Conservation (phyloP, 2,797 vertebrate genomes). For the Chrysocyon brachyurus region DNA sequence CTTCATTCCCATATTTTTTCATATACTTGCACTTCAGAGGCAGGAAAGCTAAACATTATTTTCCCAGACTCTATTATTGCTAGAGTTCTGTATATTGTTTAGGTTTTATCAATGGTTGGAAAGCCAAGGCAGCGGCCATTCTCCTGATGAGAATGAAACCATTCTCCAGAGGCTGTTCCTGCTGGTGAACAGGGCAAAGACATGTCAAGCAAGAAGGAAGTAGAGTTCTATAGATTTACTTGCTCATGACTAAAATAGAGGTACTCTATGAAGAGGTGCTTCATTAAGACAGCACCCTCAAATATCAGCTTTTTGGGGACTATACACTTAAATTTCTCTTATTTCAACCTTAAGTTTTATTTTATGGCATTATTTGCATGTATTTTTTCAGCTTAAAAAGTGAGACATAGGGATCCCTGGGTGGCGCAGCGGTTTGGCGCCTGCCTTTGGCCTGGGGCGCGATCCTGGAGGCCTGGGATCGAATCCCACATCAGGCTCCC, state of each 20-base stretch:
- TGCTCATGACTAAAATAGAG: neutral
- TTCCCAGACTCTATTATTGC: neutral
- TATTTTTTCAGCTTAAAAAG: slow-evolving; percentile 31
- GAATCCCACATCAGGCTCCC: too few relatives aligned
- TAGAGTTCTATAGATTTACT: neutral
- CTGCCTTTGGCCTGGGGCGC: too few relatives aligned
- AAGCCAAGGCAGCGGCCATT: neutral
- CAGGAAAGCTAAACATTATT: neutral
- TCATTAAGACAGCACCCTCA: neutral
- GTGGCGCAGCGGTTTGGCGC: too few relatives aligned
- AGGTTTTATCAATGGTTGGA: neutral
- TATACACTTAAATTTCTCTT: neutral
- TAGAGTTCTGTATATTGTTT: neutral
- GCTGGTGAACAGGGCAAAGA: neutral
- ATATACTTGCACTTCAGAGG: neutral
- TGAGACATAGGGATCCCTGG: neutral
- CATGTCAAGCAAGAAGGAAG: neutral
- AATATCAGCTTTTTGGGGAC: neutral
- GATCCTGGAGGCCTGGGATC: too few relatives aligned
- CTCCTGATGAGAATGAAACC: neutral
- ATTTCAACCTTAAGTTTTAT: slow-evolving; percentile 20
- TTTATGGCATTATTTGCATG: neutral
- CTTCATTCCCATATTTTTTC: neutral
- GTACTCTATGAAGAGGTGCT: neutral
- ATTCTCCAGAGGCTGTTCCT: neutral